Base-by-base conservation (phyloP, 2,797 vertebrate genomes). In the Sardinella longiceps region DNA sequence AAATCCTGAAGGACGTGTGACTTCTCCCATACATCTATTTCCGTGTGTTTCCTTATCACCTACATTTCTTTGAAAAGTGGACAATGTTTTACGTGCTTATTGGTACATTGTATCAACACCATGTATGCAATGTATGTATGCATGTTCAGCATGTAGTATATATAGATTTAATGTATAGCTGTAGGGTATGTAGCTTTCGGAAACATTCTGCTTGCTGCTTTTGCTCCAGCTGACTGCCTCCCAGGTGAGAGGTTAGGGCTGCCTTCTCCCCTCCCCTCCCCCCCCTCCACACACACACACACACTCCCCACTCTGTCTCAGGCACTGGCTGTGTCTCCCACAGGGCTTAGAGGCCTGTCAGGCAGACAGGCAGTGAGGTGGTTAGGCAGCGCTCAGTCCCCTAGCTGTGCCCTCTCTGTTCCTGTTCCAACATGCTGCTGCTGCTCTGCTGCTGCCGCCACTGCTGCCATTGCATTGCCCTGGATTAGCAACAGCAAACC, bases 291-390 rank as follows among this genome's bases (percentile, higher is more conserved):
- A 85, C 89, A 82, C 88, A 51, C 84, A 66, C 80, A 80, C 46
- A 82, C 89, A 89, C 87, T 83, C 87, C 82, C 86, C 85, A 83
- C 83, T 93, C 92, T 91, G 93, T 91, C 25, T 66, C 60, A n/a
- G n/a, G n/a, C n/a, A 12, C 25, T 63, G 60, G n/a, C 60, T 63
- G 10, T 12, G 28, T 25, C 10, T 66, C 60, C 28, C 25, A 66
- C 56, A 58, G n/a, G 56, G 23, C 56, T 53, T 53, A 23, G 15
- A 53, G 23, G 56, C 23, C 56, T 14, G 60, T 11, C 25, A 30
- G 25, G 12, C 28, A 30, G 25, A 3, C 28, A 30, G 28, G 58
- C 58, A 60, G 58, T 12, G n/a, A 74, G 30, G 30, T 33, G 30
- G 33, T 5, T 30, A 74, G 66, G 28, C 28, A 30, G 60, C 70